Evolutionary conservation across 2,797 vertebrate species (phyloP).

Genomic region (Microhierax caerulescens): DNA sequence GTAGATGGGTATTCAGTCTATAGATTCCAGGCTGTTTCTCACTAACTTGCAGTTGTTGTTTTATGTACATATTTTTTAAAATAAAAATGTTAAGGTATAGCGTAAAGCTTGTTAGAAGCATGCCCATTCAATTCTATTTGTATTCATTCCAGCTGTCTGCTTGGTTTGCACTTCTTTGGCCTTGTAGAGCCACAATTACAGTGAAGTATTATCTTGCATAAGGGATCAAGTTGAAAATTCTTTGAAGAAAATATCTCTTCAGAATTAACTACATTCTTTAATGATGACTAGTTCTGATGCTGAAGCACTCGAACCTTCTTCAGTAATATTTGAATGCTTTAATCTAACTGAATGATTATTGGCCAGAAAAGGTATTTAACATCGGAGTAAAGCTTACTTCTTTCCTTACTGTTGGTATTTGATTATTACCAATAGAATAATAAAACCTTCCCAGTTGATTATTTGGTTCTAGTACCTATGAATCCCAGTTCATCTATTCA

Average conservation of each 20-base stretch:
- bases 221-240: constrained; percentile 20
- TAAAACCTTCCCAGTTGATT: neutral
- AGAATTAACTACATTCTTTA: neutral
- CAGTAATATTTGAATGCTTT: neutral
- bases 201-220: neutral
- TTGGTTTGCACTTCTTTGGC: constrained; percentile 24
- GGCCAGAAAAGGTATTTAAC: neutral
- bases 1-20: rapidly evolving
- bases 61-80: neutral
- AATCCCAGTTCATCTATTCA: neutral
- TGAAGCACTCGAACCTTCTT: neutral
- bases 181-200: neutral
- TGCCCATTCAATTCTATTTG: neutral
- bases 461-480: neutral
- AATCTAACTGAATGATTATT: neutral
- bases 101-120: neutral
- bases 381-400: neutral
- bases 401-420: neutral
- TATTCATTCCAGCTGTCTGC: constrained; percentile 32
- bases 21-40: neutral
- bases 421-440: neutral
- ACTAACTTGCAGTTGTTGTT: neutral
- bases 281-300: neutral
- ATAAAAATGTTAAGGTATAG: neutral
- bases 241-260: neutral